Evolutionary conservation across 2,888 invertebrate genomes (phyloP), one percentile per base, ranked within the genome.

Genomic region (Acrocera orbiculus): DNA sequence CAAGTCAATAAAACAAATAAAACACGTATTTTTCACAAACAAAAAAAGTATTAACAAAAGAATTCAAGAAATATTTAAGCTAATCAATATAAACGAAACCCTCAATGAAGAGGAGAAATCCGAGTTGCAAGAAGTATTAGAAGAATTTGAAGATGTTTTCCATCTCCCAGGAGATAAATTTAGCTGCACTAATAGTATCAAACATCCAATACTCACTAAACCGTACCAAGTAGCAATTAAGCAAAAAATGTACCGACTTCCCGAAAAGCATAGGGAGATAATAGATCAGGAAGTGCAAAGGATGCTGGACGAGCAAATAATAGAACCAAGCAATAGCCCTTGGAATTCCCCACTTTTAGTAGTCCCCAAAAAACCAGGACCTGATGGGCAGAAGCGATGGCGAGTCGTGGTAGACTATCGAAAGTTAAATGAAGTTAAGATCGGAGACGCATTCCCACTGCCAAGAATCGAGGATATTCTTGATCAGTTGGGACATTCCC

Each of bases 311-410:
- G 10, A 25, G 4, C 6, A 25, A 5, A 13, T 25, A 13, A 13
- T 25, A 5, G 6, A 25, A 25, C 5, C 4, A 13, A 25, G 37
- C 10, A 23, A 23, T 26, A 38, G 38, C 13, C 37, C 39, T 14
- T 44, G 41, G 38, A 40, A 39, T 29, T 38, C 37, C 10, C 44
- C 43, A 9, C 40, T 47, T 5, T 40, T 43, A 38, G 40, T 46
- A 8, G 46, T 46, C 6, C 45, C 46, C 3, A 47, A 48, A 32
- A 46, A 47, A 27, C 8, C 34, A 9, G 39, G 40, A 4, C 17
- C 28, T 2, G 40, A 43, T 5, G 44, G 45, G 3, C 41, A 44
- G 35, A 42, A 40, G 24, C 45, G 46, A 35, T 46, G 45, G 45
- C 37, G 48, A 5, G 24, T 46, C 8, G 45, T 48, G 10, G 39